Base-by-base conservation (phyloP, 2,797 vertebrate species). In the Spheniscus humboldti region DNA sequence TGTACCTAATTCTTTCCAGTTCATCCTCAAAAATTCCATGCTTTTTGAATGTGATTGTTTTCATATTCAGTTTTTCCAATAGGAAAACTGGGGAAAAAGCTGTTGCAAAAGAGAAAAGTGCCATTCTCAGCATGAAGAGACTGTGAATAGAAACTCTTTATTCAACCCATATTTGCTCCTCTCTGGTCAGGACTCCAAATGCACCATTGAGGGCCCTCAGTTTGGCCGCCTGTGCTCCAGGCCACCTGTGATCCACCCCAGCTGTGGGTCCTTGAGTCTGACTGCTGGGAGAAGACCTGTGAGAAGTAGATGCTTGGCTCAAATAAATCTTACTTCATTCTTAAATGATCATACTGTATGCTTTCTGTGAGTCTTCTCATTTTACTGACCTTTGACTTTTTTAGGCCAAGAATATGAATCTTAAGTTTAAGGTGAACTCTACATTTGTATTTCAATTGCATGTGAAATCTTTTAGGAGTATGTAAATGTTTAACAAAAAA, bases 161-260 rank as follows among this genome's bases (percentile, higher is more conserved):
- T 28, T 83, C 19, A 75, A 15, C 3, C 3, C 8, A 6, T 37
- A 30, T 69, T 82, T 91, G 6, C 4, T 68, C 9, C 13, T 50
- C 12, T 4, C 6, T 82, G 10, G 3, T 37, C 55, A 88, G 14
- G 13, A 50, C 8, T 27, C 18, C 31, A 18, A 63, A 69, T 31
- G 33, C 7, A 33, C 31, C 20, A 13, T 13, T 20, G 39, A 74
- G 11, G 10, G 8, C 10, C 10, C 4, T 71, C 3, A 0, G 0
- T 66, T 50, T 79, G 24, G 12, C 9, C 1, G 6, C 23, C 18
- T 4, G 3, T 66, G 25, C 28, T 50, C 12, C 25, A 64, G 55
- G 28, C 9, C 15, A 56, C 11, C 31, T 68, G 57, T 48, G 45
- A 28, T 60, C 18, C 41, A 59, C 20, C 9, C 41, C 52, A 62